Percentiles rank a stretch among this genome's conserved stretches.
Conservation (phyloP, 2,888 invertebrate genomes). For the Thysanoteuthis rhombus region DNA sequence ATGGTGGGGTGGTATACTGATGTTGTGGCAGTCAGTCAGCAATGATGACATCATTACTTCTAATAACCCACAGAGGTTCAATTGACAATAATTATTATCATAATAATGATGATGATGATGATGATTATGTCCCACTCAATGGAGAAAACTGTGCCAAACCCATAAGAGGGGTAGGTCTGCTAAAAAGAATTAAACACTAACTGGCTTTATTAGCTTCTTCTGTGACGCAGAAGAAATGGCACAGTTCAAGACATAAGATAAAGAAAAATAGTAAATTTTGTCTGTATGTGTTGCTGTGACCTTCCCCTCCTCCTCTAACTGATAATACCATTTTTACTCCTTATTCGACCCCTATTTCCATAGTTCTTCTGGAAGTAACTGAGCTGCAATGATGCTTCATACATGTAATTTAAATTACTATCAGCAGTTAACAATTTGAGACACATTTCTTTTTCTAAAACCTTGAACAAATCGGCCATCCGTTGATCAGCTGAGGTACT, state of each 20-base stretch:
- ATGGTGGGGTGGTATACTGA: neutral
- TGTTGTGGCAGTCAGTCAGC: neutral
- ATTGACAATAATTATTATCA: neutral
- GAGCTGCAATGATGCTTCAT: too few relatives aligned
- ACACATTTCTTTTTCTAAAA: too few relatives aligned
- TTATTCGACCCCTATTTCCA: too few relatives aligned
- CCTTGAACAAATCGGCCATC: too few relatives aligned
- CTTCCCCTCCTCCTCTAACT: too few relatives aligned
- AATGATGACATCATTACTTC: neutral
- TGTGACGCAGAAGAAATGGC: neutral
- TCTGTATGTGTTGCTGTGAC: neutral
- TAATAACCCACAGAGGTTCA: neutral
- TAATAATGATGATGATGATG: too few relatives aligned
- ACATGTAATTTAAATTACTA: too few relatives aligned
- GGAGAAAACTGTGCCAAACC: neutral
- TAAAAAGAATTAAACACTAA: neutral
- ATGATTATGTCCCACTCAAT: neutral
- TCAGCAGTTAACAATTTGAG: too few relatives aligned
- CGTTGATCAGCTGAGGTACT: too few relatives aligned
- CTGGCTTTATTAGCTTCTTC: neutral
- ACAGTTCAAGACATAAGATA: neutral
- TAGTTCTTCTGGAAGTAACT: too few relatives aligned
- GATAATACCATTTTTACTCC: too few relatives aligned
- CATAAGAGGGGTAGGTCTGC: neutral
- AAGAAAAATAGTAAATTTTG: neutral